phyloP scores from a whole-genome alignment of 1,140 invertebrate species.

The Zaprionus tsacasi region DNA sequence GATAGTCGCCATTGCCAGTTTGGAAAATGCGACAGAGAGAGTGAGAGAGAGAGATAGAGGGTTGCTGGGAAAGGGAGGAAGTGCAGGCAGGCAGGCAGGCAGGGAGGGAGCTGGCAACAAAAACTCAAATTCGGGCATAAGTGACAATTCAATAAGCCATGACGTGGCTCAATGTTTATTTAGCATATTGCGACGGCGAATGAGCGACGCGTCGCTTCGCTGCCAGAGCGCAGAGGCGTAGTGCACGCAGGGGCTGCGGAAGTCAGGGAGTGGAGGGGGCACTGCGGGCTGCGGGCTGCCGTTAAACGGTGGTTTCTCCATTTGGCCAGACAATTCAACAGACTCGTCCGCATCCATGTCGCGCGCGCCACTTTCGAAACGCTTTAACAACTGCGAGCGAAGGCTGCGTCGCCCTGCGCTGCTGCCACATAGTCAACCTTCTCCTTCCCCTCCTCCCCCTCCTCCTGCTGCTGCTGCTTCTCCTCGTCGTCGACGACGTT shows the following conservation, averaged over 20 bases:
- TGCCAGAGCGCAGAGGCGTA: conserved; percentile 34
- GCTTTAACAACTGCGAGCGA: conserved; percentile 55
- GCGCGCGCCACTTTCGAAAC: conserved; percentile 72
- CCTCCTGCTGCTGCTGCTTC: conserved; percentile 10
- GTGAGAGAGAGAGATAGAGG: conserved; percentile 4
- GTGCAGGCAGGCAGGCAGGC: not conserved
- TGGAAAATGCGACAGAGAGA: conserved; percentile 58
- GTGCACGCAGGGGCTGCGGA: conserved; percentile 35
- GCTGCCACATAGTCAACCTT: conserved; percentile 27
- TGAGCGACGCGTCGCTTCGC: conserved; percentile 74
- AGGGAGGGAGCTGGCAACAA: conserved; percentile 54
- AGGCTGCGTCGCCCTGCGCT: conserved; percentile 11
- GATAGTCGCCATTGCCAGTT: conserved; percentile 77
- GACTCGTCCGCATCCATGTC: conserved; percentile 46
- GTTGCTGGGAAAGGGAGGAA: not conserved
- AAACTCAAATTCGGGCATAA: conserved; percentile 73
- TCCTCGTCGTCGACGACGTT: conserved; percentile 38
- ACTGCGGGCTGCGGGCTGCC: conserved; percentile 51
- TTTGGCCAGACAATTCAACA: conserved; percentile 76
- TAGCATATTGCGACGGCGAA: conserved; percentile 82
- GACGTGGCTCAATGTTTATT: conserved; percentile 82
- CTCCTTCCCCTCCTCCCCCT: not conserved
- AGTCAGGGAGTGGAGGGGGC: conserved; percentile 30
- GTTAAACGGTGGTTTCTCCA: conserved; percentile 71
- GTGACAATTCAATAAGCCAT: conserved; percentile 84